Evolutionary conservation across 2,797 vertebrate species (phyloP).

Genomic region (Threskiornis aethiopicus): DNA sequence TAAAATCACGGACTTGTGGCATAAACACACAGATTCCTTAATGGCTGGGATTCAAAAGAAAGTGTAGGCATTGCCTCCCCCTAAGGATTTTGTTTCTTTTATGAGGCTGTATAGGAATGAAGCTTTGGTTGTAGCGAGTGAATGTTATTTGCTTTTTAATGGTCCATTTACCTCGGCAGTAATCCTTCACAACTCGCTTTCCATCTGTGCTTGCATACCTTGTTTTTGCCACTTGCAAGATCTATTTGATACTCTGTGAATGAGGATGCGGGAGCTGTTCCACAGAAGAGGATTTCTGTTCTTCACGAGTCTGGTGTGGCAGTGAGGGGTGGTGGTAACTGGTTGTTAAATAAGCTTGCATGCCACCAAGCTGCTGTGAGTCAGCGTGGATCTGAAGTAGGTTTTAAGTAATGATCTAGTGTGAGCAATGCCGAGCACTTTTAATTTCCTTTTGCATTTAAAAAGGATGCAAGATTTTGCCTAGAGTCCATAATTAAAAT

Average conservation of each 20-base stretch:
- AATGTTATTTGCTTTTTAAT: slow-evolving; percentile 48
- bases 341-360: not conserved
- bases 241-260: slow-evolving; percentile 48
- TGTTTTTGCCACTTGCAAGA: slow-evolving; percentile 19
- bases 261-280: slow-evolving; percentile 41
- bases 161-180: slow-evolving; percentile 33
- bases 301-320: not conserved
- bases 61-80: not conserved
- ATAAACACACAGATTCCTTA: not conserved
- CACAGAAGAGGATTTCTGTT: slow-evolving; percentile 9
- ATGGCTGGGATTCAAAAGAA: not conserved
- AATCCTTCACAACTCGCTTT: slow-evolving; percentile 3
- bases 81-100: slow-evolving; percentile 4
- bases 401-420: not conserved
- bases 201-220: slow-evolving; percentile 50
- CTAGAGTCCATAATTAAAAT: slow-evolving; percentile 21
- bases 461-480: slow-evolving; percentile 24
- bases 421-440: slow-evolving; percentile 5
- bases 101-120: not conserved
- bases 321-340: not conserved
- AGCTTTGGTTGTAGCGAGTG: not conserved
- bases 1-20: not conserved
- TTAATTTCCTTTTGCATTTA: slow-evolving; percentile 35
- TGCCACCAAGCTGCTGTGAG: slow-evolving; percentile 12
- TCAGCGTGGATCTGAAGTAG: slow-evolving; percentile 27